phyloP scores from a whole-genome alignment of 2,113 vertebrate genomes.

The Propithecus coquereli region DNA sequence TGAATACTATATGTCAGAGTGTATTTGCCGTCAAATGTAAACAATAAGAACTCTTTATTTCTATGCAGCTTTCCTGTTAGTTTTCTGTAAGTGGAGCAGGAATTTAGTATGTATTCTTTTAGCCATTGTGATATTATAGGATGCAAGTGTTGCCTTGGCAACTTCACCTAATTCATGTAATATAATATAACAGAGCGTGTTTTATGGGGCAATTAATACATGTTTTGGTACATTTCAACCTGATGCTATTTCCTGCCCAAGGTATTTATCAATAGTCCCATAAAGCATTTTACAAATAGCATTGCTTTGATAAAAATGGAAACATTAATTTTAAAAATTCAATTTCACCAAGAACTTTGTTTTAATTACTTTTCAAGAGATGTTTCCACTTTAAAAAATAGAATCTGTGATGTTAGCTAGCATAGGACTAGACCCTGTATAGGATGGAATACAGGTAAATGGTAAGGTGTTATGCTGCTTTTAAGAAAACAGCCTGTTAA shows the following conservation, averaged over 20 bases:
- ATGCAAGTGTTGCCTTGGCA: conserved; percentile 37
- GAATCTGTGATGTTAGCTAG: neutral
- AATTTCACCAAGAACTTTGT: conserved; percentile 7
- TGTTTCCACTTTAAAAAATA: neutral
- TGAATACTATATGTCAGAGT: neutral
- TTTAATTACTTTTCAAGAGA: conserved; percentile 48
- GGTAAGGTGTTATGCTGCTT: neutral
- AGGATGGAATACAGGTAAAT: neutral
- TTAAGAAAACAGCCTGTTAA: neutral
- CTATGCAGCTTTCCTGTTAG: neutral
- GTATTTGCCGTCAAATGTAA: neutral
- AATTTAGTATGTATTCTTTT: conserved; percentile 29
- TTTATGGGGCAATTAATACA: conserved; percentile 58
- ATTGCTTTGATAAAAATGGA: conserved; percentile 54
- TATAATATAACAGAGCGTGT: conserved; percentile 29
- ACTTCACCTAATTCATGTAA: conserved; percentile 38
- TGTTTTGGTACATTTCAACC: conserved; percentile 41
- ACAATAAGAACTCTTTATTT: neutral
- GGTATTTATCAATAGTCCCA: conserved; percentile 23
- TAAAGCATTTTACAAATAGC: conserved; percentile 49
- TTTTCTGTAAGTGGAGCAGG: neutral
- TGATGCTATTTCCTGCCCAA: neutral
- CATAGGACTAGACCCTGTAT: neutral
- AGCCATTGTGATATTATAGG: neutral
- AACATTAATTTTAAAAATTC: conserved; percentile 47